phyloP scores from a whole-genome alignment of 2,797 vertebrate species.

The Mareca strepera region DNA sequence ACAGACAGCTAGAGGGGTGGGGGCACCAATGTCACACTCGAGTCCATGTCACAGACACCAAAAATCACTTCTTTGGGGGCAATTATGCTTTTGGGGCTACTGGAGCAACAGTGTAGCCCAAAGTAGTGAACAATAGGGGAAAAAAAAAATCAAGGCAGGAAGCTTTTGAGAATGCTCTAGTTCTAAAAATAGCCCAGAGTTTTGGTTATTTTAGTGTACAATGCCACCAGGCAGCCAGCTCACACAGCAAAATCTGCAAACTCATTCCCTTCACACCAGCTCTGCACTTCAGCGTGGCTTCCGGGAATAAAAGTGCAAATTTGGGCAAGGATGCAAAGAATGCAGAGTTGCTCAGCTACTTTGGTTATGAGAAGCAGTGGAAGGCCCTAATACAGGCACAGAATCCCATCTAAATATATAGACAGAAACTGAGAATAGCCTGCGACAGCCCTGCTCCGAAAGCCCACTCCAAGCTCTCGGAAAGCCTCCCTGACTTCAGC shows the following conservation, averaged over 20 bases:
- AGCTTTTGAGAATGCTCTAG: constrained; percentile 2
- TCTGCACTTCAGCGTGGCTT: neutral
- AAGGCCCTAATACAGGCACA: neutral
- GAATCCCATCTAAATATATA: constrained; percentile 1
- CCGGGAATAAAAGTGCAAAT: constrained; percentile 1
- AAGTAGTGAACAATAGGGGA: neutral
- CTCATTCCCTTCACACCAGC: constrained; percentile 42
- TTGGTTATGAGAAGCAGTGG: neutral
- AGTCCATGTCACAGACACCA: fast-evolving
- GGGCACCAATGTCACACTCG: neutral
- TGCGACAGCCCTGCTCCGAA: neutral
- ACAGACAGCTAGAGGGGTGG: neutral
- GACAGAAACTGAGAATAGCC: neutral
- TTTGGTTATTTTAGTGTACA: constrained; percentile 45
- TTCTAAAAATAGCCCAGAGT: constrained; percentile 26
- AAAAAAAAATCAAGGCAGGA: constrained; percentile 5
- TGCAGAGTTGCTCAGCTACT: neutral
- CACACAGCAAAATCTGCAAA: constrained; percentile 35
- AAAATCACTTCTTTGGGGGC: neutral
- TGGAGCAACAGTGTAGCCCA: neutral
- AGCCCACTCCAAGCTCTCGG: neutral
- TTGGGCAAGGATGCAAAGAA: constrained; percentile 47
- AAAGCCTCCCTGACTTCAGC: neutral
- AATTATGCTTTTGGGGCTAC: neutral
- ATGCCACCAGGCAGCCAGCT: constrained; percentile 49